Evolutionary conservation across 1,140 invertebrate genomes (phyloP).

Genomic region (Eupristina koningsbergeri): DNA sequence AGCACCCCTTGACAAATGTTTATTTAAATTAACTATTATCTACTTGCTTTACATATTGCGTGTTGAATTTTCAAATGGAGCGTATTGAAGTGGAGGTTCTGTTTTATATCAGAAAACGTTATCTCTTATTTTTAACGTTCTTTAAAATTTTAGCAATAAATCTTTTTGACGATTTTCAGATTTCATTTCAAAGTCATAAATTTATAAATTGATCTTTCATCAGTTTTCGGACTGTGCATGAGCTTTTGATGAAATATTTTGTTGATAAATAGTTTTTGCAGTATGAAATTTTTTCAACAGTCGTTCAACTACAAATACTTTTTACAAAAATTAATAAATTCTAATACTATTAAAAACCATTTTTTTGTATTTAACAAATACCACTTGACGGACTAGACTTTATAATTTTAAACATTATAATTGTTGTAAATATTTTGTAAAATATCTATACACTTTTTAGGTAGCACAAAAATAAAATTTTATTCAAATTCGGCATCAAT

Average conservation of each 20-base stretch:
- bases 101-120: background rate
- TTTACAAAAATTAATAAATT: background rate
- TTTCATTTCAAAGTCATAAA: constrained; percentile 17
- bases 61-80: background rate
- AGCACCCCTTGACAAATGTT: background rate
- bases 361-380: background rate
- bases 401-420: no score
- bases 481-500: background rate
- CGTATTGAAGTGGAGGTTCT: background rate
- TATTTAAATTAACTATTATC: background rate
- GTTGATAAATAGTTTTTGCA: background rate
- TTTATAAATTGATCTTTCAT: constrained; percentile 1
- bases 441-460: no score
- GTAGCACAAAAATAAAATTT: background rate
- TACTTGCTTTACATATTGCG: background rate
- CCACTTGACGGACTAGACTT: no score
- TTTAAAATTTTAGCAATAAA: background rate
- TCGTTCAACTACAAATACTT: background rate
- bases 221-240: background rate
- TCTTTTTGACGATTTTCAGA: background rate
- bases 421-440: background rate
- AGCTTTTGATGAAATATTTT: constrained; percentile 15
- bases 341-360: background rate
- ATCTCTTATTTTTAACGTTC: background rate
- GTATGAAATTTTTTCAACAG: background rate